Base-by-base conservation (phyloP, 1,140 invertebrate genomes). In the Uloborus diversus region DNA sequence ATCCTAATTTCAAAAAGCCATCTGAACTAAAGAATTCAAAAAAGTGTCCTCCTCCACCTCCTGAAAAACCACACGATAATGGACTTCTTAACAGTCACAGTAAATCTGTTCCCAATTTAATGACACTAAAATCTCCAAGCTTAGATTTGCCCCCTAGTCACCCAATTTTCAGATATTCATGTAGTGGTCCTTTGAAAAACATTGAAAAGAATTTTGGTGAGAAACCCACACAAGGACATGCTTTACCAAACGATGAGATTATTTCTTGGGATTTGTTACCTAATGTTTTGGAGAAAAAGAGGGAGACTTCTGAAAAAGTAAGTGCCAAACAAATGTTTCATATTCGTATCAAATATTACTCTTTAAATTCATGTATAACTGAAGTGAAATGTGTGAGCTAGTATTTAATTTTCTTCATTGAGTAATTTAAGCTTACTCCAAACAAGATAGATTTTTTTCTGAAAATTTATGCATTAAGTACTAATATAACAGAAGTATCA, bases 51-150 rank as follows among this genome's bases (percentile, higher is more conserved):
- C 28, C 28, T 30, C 32, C 53, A 28, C 9, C 27, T 9, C 25
- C 25, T 3, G 64, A 78, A 28, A 64, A 64, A 30, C 11, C 47
- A n/a, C 11, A 47, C 11, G 73, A 78, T n/a, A 20, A 5, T 37
- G 76, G 65, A 57, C 65, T 79, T 28, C 27, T 59, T 4, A 68
- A 59, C 27, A 30, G 47, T 35, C 62, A 79, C 28, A 79, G 76
- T 35, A 79, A 57, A 61, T 79, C 76, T 4, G 76, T 79, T 49
- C 76, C 76, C n/a, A 79, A 79, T 61, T 30, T 79, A 32, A 35
- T 78, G 76, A 69, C 49, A 33, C 56, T 79, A 5, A 79, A 79
- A 79, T 35, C 35, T 61, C 76, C 68, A 61, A 61, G 37, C 49
- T 69, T 79, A 27, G 76, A 79, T 49, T 49, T 69, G 49, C 64